Base-by-base conservation (phyloP, 2,113 vertebrate genomes). In the Nothoprocta perdicaria region DNA sequence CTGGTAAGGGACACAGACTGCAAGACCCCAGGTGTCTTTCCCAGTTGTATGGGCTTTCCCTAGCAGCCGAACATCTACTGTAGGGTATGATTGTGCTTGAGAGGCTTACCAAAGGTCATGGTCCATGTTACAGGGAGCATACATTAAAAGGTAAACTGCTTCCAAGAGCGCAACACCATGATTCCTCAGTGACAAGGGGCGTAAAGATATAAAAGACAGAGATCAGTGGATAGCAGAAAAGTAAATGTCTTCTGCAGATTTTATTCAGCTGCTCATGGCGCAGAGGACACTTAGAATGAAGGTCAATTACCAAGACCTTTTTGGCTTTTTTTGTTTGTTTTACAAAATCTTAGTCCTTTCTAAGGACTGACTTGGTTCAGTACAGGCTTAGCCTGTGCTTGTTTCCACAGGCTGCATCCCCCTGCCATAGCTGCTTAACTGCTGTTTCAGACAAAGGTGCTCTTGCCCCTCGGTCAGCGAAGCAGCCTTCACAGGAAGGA, bases 111-210 rank as follows among this genome's bases (percentile, higher is more conserved):
- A 3, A 7, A 10, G 12, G 8, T 0, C 4, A 40, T 27, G 46
- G 48, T 24, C 46, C 6, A 0, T 3, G 35, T 0, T 14, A 5
- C 12, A 48, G 57, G 29, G 57, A 46, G 35, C 35, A 43, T 4
- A 8, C 65, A 60, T 66, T 8, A 65, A 84, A 21, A 19, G 40
- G 12, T 2, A 18, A 84, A 12, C 19, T 14, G 6, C 18, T 33
- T 9, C 27, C 3, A 4, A 4, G 43, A 31, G 19, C 21, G 14
- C 33, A 33, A 67, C 45, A 21, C 43, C 12, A 21, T 38, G 26
- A 22, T 35, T 35, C 17, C 5, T 19, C 17, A 15, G 7, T 41
- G 13, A 16, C 7, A 45, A 40, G 24, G 48, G 38, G 53, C 26
- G 24, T 21, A 18, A 53, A 50, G 15, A 10, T 11, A 35, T 41